Base-by-base conservation (phyloP, 2,888 invertebrate species). In the Nemotelus nigrinus region DNA sequence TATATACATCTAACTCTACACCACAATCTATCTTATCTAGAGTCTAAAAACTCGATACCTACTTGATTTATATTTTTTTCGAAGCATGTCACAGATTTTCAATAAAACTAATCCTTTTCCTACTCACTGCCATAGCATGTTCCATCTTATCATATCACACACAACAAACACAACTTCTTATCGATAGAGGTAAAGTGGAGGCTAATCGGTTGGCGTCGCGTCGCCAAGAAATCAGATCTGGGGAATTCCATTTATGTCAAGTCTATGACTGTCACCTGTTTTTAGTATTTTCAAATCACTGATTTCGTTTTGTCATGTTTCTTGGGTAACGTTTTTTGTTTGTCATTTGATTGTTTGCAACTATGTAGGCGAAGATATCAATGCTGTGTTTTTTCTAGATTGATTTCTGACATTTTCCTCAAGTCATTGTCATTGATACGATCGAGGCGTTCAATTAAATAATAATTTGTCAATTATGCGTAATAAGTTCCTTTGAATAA, bases 201-300 rank as follows among this genome's bases (percentile, higher is more conserved):
- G 57, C 41, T 63, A 63, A 63, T 63, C 63, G 63, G 39, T 10
- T 8, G 25, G 63, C 43, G 4, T 63, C 63, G 57, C 10, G 63
- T 25, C 25, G 25, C 7, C 7, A 48, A 25, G 45, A 67, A 67
- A 67, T 67, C 67, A 48, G 39, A 67, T 67, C 67, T 67, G 67
- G 67, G 67, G 39, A 67, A 67, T 67, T 67, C 67, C 67, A 67
- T 50, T 47, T 67, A 5, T 67, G 67, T 48, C 67, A 67, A 67
- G 67, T 67, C 50, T 67, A 67, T 7, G 7, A 63, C 43, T 63
- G 63, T 63, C 43, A 43, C 10, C 43, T 63, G 63, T 63, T 63
- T 63, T 25, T 25, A 25, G 25, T 25, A 25, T 25, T 39, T 41
- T 63, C 53, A 63, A 43, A 53, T 63, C 5, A 57, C 57, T 57